Evolutionary conservation across 1,140 invertebrate genomes (phyloP).

Genomic region (Halesus radiatus): DNA sequence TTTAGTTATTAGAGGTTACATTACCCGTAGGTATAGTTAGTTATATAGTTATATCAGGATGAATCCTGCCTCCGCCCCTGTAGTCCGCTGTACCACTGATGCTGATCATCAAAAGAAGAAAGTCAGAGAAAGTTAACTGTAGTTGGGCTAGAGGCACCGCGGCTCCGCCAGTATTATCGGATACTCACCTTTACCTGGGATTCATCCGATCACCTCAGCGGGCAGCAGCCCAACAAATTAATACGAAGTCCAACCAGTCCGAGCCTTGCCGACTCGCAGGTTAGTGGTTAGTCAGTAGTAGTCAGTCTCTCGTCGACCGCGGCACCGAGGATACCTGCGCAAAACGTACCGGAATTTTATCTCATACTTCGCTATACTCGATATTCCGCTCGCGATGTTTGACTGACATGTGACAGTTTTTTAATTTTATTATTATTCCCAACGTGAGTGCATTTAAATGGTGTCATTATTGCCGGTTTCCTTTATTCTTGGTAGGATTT

Average conservation of each 20-base stretch:
- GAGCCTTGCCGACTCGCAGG: no score
- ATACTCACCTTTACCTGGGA: not conserved
- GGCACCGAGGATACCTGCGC: constrained; percentile 2
- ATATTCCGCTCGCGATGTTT: constrained; percentile 3
- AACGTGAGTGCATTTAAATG: constrained; percentile 2
- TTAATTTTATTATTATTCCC: not conserved
- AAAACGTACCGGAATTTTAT: not conserved
- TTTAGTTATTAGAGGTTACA: no score
- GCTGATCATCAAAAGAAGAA: constrained; percentile 22
- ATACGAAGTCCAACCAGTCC: no score
- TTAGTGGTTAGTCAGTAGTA: no score
- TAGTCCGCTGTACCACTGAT: not conserved
- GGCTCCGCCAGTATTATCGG: not conserved
- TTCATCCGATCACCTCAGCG: not conserved
- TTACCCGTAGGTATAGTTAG: no score
- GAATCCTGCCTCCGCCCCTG: not conserved
- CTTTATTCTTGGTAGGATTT: not conserved
- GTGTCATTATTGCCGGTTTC: constrained; percentile 3
- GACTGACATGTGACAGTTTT: constrained; percentile 24
- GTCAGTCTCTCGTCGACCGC: constrained; percentile 49
- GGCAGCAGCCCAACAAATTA: not conserved
- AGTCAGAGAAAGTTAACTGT: constrained; percentile 57
- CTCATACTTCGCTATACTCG: not conserved
- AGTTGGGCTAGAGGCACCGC: constrained; percentile 38
- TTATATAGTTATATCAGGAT: no score